Evolutionary conservation across 2,113 vertebrate genomes (phyloP).

Genomic region (Eulacestoma nigropectus): DNA sequence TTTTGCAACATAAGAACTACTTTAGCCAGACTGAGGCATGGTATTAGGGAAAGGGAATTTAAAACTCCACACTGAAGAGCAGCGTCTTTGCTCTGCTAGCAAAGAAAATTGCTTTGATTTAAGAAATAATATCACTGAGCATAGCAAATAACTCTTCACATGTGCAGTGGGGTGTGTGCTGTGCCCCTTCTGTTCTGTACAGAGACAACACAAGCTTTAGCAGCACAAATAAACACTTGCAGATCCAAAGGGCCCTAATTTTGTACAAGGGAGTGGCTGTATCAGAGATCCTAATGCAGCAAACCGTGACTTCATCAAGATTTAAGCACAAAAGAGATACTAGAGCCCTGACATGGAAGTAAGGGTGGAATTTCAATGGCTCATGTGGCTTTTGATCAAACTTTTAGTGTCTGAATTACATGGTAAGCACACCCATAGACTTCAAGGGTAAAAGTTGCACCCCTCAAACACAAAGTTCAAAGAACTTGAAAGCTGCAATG

Average conservation of each 20-base stretch:
- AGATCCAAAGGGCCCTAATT: not conserved
- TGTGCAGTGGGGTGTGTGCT: not conserved
- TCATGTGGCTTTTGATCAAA: constrained; percentile 31
- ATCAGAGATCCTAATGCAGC: not conserved
- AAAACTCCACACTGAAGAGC: not conserved
- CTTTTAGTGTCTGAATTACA: constrained; percentile 14
- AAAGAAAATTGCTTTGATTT: constrained; percentile 2
- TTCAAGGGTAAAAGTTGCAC: constrained; percentile 16
- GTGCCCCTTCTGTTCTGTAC: not conserved
- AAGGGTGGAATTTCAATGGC: not conserved
- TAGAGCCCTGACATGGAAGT: not conserved
- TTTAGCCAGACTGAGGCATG: not conserved
- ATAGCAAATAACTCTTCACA: not conserved
- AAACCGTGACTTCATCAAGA: not conserved
- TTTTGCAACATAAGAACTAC: not conserved
- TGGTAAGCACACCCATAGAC: not conserved
- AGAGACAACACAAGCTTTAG: not conserved
- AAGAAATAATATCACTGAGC: not conserved
- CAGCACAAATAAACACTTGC: not conserved
- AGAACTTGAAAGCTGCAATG: not conserved
- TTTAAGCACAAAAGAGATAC: not conserved
- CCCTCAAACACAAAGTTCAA: constrained; percentile 5
- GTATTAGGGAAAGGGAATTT: not conserved
- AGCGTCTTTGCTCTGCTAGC: not conserved
- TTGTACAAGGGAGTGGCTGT: not conserved